Conservation (phyloP, 1,140 invertebrate genomes). For the Probaryconus sp. region DNA sequence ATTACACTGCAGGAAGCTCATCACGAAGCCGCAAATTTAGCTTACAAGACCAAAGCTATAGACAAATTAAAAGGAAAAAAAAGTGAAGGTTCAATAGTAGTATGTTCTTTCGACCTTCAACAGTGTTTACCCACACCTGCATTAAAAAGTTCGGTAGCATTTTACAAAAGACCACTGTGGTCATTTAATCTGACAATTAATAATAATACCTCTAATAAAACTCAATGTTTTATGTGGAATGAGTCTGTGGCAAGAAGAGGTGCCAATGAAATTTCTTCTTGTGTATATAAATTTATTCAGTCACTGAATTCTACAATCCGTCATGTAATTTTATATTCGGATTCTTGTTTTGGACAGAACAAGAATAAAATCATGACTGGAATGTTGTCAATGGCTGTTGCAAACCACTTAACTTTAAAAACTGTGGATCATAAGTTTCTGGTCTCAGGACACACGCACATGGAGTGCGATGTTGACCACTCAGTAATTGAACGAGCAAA, state of each 20-base stretch:
- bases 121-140: constrained; percentile 66
- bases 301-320: constrained; percentile 35
- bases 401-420: constrained; percentile 39
- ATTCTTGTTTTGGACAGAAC: constrained; percentile 66
- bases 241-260: constrained; percentile 63
- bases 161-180: constrained; percentile 69
- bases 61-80: background rate
- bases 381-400: too few species aligned
- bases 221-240: constrained; percentile 68
- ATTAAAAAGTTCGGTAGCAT: constrained; percentile 57
- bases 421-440: constrained; percentile 69
- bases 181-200: constrained; percentile 70
- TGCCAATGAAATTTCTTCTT: constrained; percentile 64
- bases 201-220: constrained; percentile 50
- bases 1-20: constrained; percentile 17
- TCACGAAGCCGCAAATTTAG: constrained; percentile 13
- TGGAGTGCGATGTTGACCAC: constrained; percentile 65
- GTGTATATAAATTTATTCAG: constrained; percentile 56
- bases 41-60: background rate
- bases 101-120: constrained; percentile 4
- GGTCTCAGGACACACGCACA: constrained; percentile 65
- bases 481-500: constrained; percentile 59
- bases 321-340: constrained; percentile 66
- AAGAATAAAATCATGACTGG: constrained; percentile 66
- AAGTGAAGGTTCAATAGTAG: background rate